Conservation (phyloP, 2,797 vertebrate species). For the Macropus fuliginosus region DNA sequence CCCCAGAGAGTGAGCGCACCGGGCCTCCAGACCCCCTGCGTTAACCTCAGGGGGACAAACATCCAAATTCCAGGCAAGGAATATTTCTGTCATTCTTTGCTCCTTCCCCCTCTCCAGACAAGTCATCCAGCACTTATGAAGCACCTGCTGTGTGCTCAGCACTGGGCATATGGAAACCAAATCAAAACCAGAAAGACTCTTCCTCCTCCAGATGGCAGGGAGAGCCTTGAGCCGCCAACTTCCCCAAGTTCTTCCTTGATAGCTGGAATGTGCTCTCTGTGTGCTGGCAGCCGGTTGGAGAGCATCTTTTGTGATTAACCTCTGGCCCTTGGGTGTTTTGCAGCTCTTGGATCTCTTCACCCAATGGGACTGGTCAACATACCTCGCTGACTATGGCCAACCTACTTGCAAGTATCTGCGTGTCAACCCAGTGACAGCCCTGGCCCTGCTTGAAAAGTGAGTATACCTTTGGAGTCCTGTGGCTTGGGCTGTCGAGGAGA, state of each 20-base stretch:
- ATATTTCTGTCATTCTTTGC: background rate
- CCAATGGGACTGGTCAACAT: conserved; percentile 98
- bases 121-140: background rate
- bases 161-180: background rate
- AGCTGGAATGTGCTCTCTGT: no score
- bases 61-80: background rate
- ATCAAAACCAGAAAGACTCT: background rate
- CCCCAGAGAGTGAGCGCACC: background rate
- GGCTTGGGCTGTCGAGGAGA: background rate
- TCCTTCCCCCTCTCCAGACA: background rate
- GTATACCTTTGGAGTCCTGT: conserved; percentile 63
- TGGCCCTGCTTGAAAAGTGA: conserved; percentile 96
- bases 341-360: conserved; percentile 96
- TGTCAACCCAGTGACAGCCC: conserved; percentile 94
- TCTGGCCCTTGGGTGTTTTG: conserved; percentile 36
- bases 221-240: background rate
- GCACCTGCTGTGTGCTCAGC: background rate
- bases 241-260: background rate
- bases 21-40: background rate
- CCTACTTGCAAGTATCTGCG: conserved; percentile 95
- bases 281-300: background rate
- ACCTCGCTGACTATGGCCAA: conserved; percentile 95
- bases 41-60: background rate
- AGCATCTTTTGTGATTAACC: background rate
- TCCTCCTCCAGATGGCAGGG: background rate